Base-by-base conservation (phyloP, 1,140 invertebrate genomes). In the Drosophila parvula region DNA sequence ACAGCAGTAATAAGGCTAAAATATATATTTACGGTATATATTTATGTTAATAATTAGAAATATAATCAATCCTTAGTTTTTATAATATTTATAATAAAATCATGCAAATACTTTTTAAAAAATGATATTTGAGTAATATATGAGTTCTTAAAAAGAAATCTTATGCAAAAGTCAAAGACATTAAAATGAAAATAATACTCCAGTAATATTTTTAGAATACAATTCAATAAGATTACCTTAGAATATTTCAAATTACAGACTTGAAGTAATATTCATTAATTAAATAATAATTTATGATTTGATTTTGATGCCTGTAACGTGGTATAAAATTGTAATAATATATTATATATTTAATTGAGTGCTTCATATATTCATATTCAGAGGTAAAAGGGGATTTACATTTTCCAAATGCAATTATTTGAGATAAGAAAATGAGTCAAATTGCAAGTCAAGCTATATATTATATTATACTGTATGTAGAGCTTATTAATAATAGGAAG, bases 401-500 rank as follows among this genome's bases (percentile, higher is more conserved):
- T 18, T 30, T 63, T 12, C 6, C 0, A 8, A n/a, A 41, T 51
- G 48, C 32, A 60, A 9, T 27, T 32, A 59, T 48, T 30, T 28
- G n/a, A 22, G 44, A 50, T 50, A 28, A 43, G 44, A 4, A 10
- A 41, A 40, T 67, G 58, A 50, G 18, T 67, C 34, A 48, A 67
- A 68, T 38, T n/a, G 36, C 27, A 22, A 58, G 14, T 27, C 12
- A 12, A 2, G 32, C 48, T 11, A 28, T 18, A n/a, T 14, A 12
- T 51, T 38, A 11, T 51, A 62, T 6, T 53, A 38, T 53, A n/a
- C 3, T 34, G 0, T 51, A n/a, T 6, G 8, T 8, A 18, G 0
- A 22, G 50, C 50, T 36, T 53, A 36, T 18, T 53, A 53, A 53
- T 53, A 53, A 34, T 63, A 59, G 36, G 36, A 58, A 63, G n/a